Evolutionary conservation across 2,888 invertebrate genomes (phyloP).

Genomic region (Chloromyia formosa): DNA sequence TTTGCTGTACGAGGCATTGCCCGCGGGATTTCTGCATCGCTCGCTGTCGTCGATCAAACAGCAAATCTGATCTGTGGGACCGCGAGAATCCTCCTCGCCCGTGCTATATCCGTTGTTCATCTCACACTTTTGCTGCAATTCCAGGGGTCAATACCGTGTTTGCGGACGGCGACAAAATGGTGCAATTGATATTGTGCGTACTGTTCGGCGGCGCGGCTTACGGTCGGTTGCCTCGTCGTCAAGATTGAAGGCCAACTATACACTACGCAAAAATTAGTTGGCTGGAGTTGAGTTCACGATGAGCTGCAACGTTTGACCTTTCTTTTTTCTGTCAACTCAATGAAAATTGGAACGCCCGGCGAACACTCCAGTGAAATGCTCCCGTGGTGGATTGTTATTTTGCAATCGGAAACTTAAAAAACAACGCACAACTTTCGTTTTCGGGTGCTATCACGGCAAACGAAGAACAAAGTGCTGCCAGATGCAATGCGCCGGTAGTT

Average conservation of each 20-base stretch:
- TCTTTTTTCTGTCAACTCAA: too few relatives aligned
- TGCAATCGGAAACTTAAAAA: conserved; percentile 2
- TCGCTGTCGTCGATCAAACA: conserved; percentile 91
- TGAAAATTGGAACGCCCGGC: too few relatives aligned
- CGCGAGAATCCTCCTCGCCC: conserved; percentile 89
- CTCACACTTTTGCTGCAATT: not conserved
- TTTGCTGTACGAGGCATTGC: conserved; percentile 91
- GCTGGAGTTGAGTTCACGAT: not conserved
- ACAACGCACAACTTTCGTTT: conserved; percentile 32
- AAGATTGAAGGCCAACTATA: conserved; percentile 9
- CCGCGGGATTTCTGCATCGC: conserved; percentile 84
- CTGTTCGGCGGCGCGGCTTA: not conserved
- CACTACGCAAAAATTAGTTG: not conserved
- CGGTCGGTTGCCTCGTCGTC: too few relatives aligned
- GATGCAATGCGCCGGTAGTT: conserved; percentile 16
- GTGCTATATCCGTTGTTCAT: conserved; percentile 83
- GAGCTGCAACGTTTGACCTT: too few relatives aligned
- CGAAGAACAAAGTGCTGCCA: conserved; percentile 15
- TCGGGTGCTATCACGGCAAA: conserved; percentile 11
- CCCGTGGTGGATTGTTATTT: too few relatives aligned
- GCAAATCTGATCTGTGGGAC: conserved; percentile 89
- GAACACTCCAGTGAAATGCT: too few relatives aligned
- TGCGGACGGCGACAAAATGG: not conserved
- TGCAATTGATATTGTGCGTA: too few relatives aligned
- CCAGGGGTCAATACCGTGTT: conserved; percentile 9